A percentile compares a stretch with the other conserved stretches of the same genome.
These are phyloP conservation scores for Fistularia tabacaria DNA, from an alignment of 2,797 vertebrate genomes.

Conservation along the genomic window DNA sequence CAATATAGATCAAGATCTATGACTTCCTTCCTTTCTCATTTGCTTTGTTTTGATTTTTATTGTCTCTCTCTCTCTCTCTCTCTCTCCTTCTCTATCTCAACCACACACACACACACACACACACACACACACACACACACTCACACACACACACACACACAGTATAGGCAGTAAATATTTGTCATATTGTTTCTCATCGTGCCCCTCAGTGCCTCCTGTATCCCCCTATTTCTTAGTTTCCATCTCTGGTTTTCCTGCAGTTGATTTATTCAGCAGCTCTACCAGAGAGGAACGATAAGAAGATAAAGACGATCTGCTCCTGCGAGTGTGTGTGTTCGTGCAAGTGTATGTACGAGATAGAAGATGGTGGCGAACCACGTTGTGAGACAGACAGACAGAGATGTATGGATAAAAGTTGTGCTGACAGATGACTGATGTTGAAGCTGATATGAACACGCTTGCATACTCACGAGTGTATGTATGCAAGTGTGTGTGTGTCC, in stretches of 20 bases:
- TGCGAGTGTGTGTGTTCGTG: neutral
- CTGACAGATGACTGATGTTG: constrained; percentile 68
- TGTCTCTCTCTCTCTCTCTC: neutral
- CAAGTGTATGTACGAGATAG: constrained; percentile 5
- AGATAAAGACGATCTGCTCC: constrained; percentile 45
- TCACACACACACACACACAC: neutral
- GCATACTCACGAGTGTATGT: constrained; percentile 26
- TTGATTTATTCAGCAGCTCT: constrained; percentile 61
- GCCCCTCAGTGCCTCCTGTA: constrained; percentile 38
- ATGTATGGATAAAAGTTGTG: constrained; percentile 60
- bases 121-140: neutral
- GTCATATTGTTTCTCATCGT: constrained; percentile 58
- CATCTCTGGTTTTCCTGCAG: constrained; percentile 51
- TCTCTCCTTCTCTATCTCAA: constrained; percentile 4
- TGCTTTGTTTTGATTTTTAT: neutral
- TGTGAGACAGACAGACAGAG: constrained; percentile 40
- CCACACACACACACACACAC: too few relatives aligned
- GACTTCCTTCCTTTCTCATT: neutral
- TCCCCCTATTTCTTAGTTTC: constrained; percentile 38
- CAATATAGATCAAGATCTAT: neutral
- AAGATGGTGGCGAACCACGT: constrained; percentile 15
- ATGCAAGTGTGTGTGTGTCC: constrained; percentile 8
- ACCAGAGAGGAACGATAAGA: constrained; percentile 54
- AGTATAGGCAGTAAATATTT: constrained; percentile 28
- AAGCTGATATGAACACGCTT: constrained; percentile 59